Percentiles rank a stretch among this genome's conserved stretches.
Conservation (phyloP, 2,888 invertebrate species). For the Lysandra coridon region DNA sequence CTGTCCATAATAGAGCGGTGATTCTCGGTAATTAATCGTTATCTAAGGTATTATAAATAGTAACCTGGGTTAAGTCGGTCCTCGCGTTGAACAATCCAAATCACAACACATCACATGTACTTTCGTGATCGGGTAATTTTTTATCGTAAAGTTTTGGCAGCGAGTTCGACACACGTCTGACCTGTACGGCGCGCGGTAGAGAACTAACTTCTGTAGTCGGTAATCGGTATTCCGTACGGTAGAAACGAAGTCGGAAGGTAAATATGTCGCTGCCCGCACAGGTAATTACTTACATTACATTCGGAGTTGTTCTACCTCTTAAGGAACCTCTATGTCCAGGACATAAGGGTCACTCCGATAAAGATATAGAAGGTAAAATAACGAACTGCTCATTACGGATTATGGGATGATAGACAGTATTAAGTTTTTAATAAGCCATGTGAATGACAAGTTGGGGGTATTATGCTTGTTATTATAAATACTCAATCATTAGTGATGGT, state of each 20-base stretch:
- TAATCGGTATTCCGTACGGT: too few species aligned
- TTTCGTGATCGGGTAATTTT: neutral
- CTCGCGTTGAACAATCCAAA: constrained; percentile 3
- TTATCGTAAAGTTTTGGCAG: constrained; percentile 20
- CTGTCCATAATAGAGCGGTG: constrained; percentile 10
- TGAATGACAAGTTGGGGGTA: neutral
- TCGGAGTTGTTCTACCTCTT: neutral
- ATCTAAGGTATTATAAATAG: neutral
- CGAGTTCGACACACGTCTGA: neutral
- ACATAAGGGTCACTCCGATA: neutral
- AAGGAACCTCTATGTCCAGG: neutral
- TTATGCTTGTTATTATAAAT: neutral
- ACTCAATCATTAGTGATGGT: neutral
- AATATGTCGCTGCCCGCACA: neutral
- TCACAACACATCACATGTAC: constrained; percentile 21
- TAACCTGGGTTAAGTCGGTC: neutral
- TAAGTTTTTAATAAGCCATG: constrained; percentile 1
- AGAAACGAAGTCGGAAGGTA: constrained; percentile 10
- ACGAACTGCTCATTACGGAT: constrained; percentile 1
- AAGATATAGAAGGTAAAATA: neutral
- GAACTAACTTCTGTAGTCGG: neutral
- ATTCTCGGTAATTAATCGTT: constrained; percentile 12
- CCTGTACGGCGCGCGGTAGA: neutral
- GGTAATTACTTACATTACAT: neutral
- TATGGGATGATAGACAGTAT: neutral